Conservation (phyloP, 2,113 vertebrate genomes). For the Cryptomyrus ogoouensis region DNA sequence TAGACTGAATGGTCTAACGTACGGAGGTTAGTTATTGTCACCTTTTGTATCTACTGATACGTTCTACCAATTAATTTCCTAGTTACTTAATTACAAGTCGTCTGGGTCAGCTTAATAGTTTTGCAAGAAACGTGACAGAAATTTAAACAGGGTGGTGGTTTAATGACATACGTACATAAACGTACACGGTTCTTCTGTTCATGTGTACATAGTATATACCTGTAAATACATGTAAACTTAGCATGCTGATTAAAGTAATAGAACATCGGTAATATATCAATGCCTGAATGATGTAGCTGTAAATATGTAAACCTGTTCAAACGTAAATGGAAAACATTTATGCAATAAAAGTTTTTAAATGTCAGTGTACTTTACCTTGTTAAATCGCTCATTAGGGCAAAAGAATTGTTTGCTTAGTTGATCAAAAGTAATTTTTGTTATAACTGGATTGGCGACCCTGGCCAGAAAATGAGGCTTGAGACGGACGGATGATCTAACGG, state of each 20-base stretch:
- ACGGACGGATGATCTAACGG: not conserved
- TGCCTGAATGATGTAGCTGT: conserved; percentile 25
- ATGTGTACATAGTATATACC: conserved; percentile 16
- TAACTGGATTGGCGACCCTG: not conserved
- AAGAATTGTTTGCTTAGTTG: not conserved
- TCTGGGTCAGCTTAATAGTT: not conserved
- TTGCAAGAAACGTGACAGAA: not conserved
- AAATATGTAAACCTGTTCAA: conserved; percentile 25
- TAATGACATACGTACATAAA: conserved; percentile 13
- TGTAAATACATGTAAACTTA: conserved; percentile 21
- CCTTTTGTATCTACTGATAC: not conserved
- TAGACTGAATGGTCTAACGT: not conserved
- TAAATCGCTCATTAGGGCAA: not conserved
- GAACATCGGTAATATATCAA: conserved; percentile 31
- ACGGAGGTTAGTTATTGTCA: not conserved
- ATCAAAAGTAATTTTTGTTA: not conserved
- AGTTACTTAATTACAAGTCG: not conserved
- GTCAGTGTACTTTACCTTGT: not conserved
- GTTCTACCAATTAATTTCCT: not conserved
- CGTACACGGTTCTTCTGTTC: conserved; percentile 30
- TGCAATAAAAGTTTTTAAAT: conserved; percentile 26
- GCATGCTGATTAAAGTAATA: conserved; percentile 34
- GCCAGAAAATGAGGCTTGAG: not conserved
- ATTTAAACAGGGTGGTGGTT: not conserved
- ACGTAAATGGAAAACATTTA: conserved; percentile 27